Evolutionary conservation across 2,888 invertebrate genomes (phyloP).

Genomic region (Muscina levida): DNA sequence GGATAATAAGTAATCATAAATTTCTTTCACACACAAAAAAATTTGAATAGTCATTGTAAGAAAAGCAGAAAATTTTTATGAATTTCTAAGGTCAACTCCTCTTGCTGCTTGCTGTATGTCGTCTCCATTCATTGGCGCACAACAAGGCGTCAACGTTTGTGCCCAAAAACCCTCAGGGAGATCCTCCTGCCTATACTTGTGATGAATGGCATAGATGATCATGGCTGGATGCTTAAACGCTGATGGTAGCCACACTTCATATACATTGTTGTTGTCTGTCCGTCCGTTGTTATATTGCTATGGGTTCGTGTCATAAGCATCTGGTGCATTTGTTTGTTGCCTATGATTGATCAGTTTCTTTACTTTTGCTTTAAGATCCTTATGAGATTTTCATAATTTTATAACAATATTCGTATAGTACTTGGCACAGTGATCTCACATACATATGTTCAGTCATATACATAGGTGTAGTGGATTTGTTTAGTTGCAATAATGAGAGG

Average conservation of each 20-base stretch:
- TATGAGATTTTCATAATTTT: conserved; percentile 74
- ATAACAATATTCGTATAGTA: conserved; percentile 69
- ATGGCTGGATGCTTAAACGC: conserved; percentile 35
- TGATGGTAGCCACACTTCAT: conserved; percentile 62
- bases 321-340: background rate
- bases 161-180: conserved; percentile 36
- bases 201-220: conserved; percentile 8
- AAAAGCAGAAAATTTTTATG: conserved; percentile 65
- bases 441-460: too few species aligned
- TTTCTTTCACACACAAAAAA: background rate
- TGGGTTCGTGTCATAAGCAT: too few species aligned
- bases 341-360: conserved; percentile 52
- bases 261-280: conserved; percentile 3
- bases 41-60: conserved; percentile 59
- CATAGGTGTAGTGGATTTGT: too few species aligned
- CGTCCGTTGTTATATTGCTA: conserved; percentile 1
- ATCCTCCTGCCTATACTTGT: background rate
- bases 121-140: conserved; percentile 51
- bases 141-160: conserved; percentile 61
- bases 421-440: too few species aligned
- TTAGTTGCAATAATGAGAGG: conserved; percentile 41
- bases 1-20: conserved; percentile 57
- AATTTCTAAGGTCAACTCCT: conserved; percentile 48
- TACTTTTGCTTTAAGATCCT: conserved; percentile 55
- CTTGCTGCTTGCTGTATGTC: too few species aligned